Conservation (phyloP, 2,888 invertebrate species). For the Scaptomyza caliginosa region DNA sequence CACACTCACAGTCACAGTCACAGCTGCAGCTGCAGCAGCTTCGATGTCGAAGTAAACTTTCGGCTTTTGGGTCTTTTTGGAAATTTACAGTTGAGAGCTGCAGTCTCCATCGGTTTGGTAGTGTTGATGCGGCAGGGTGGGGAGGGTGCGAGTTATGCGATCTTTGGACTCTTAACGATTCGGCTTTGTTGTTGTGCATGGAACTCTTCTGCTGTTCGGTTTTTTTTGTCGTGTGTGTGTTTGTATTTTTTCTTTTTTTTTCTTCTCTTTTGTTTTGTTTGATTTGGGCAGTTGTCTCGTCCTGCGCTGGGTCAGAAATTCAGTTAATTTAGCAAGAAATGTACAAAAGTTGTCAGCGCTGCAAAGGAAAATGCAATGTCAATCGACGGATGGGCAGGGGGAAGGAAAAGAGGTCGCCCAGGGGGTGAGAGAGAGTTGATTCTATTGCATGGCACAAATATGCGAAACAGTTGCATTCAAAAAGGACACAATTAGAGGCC, state of each 20-base stretch:
- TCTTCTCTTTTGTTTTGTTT: slow-evolving; percentile 20
- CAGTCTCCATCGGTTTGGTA: slow-evolving; percentile 2
- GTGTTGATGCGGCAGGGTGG: slow-evolving; percentile 3
- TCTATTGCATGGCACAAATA: slow-evolving; percentile 58
- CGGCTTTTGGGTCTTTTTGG: slow-evolving; percentile 61
- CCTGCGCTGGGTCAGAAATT: slow-evolving; percentile 74
- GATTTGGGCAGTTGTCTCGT: slow-evolving; percentile 46
- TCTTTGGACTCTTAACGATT: slow-evolving; percentile 78
- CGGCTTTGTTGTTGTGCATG: slow-evolving; percentile 52
- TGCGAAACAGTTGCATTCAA: slow-evolving; percentile 73
- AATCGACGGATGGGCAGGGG: too few species aligned
- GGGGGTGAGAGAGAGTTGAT: slow-evolving; percentile 15
- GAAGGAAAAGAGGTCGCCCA: slow-evolving; percentile 50
- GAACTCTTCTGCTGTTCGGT: slow-evolving; percentile 27
- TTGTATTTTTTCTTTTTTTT: slow-evolving; percentile 2
- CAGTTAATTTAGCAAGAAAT: slow-evolving; percentile 77
- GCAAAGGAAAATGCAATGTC: slow-evolving; percentile 15
- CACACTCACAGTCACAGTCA: slow-evolving; percentile 1
- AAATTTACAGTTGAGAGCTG: slow-evolving; percentile 69
- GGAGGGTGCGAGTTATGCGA: slow-evolving; percentile 72
- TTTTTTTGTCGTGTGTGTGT: slow-evolving; percentile 11
- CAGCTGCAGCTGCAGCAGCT: slow-evolving; percentile 52
- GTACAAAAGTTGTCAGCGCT: slow-evolving; percentile 73
- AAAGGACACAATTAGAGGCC: slow-evolving; percentile 69
- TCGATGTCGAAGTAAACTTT: slow-evolving; percentile 35